Percentiles rank a stretch among this genome's conserved stretches.
Conservation (phyloP, 2,888 invertebrate genomes). For the Ichneumon xanthorius region DNA sequence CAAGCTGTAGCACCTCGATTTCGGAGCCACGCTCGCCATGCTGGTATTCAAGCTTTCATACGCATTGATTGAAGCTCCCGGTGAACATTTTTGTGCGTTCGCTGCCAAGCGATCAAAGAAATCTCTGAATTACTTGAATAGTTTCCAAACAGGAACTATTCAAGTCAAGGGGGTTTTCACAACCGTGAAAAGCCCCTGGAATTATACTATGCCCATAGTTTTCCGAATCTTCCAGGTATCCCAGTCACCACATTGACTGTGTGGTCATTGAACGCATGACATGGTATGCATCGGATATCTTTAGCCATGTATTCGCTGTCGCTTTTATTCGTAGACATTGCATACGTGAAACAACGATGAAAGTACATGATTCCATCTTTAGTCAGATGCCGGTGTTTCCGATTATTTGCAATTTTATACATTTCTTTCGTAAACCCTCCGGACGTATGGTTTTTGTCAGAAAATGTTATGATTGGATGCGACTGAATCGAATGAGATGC, state of each 20-base stretch:
- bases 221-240: slow-evolving; percentile 52
- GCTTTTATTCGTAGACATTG: too few relatives aligned
- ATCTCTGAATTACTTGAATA: background rate
- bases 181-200: background rate
- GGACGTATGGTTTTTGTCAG: too few relatives aligned
- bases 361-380: too few relatives aligned
- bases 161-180: too few relatives aligned
- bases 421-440: too few relatives aligned
- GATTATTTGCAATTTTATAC: too few relatives aligned
- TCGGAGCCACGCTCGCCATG: slow-evolving; percentile 16
- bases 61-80: background rate
- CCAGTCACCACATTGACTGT: slow-evolving; percentile 65
- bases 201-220: slow-evolving; percentile 35
- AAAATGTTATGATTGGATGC: too few relatives aligned
- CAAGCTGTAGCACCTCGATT: slow-evolving; percentile 23
- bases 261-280: slow-evolving; percentile 68
- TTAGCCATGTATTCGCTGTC: too few relatives aligned
- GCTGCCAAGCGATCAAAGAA: background rate
- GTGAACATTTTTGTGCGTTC: background rate
- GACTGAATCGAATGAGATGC: too few relatives aligned
- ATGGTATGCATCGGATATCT: slow-evolving; percentile 58
- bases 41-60: slow-evolving; percentile 29
- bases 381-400: too few relatives aligned
- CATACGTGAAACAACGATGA: too few relatives aligned
- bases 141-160: background rate